Evolutionary conservation across 1,140 invertebrate genomes (phyloP), one percentile per base, ranked within the genome.

Genomic region (Monomorium pharaonis): DNA sequence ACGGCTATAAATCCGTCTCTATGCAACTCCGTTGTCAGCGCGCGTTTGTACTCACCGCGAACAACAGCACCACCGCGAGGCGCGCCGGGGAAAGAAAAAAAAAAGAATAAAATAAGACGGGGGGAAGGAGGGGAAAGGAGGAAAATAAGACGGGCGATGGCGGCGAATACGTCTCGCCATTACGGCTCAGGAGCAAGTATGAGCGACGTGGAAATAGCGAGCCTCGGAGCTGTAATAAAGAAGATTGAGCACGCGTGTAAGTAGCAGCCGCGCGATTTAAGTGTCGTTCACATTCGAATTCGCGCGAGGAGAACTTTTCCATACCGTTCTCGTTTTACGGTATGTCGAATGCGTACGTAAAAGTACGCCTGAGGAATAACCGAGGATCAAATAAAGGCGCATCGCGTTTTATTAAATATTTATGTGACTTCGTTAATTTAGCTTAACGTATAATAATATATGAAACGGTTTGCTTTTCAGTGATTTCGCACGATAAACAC

Each of bases 141-240:
- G 78, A 47, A 72, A 83, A 83, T 83, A 72, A 83, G 67, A 83
- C 51, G 76, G 44, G 42, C 76, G 42, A 78, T 78, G 76, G 42
- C 60, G 49, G 78, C 67, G 78, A 83, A 72, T 72, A 83, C 78
- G 58, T 83, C 67, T 83, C 78, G 51, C 67, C 37, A 56, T 83
- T 72, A 83, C 37, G 78, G 78, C 78, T 58, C 65, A 33, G 78
- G 44, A 83, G 78, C 78, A 30, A 72, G 63, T 83, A 58, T 56
- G 78, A 83, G 67, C 67, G 78, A 83, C 78, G 78, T 83, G 67
- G 37, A 83, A 83, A 83, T 72, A 33, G 78, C 78, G 65, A 81
- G 49, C 65, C 65, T 81, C 63, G 33, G 49, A 72, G 78, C 65
- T 58, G 33, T 72, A 83, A 83, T 83, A 83, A 72, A 83, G 67